Evolutionary conservation across 2,113 vertebrate genomes (phyloP).

Genomic region (Panthera uncia): DNA sequence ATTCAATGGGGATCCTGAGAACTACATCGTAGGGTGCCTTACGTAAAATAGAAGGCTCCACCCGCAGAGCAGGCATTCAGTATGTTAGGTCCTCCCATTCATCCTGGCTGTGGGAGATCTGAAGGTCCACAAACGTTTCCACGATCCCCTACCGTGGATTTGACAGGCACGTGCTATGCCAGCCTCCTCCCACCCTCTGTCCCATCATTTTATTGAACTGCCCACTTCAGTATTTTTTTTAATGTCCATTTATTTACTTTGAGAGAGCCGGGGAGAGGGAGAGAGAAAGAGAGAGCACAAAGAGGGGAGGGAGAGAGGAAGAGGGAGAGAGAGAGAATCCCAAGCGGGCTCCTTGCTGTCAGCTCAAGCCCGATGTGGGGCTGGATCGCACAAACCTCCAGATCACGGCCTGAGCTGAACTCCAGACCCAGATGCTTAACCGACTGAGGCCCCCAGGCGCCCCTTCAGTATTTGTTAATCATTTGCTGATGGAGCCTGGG

Average conservation of each 20-base stretch:
- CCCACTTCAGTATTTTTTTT: not conserved
- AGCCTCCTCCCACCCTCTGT: not conserved
- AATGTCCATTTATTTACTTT: no score
- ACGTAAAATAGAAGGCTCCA: not conserved
- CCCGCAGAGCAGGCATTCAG: rapidly evolving
- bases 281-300: no score
- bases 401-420: no score
- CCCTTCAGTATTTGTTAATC: not conserved
- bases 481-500: not conserved
- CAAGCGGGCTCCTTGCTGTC: no score
- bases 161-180: not conserved
- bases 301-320: no score
- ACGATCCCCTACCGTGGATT: not conserved
- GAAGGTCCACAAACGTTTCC: no score
- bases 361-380: no score
- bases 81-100: rapidly evolving
- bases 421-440: no score
- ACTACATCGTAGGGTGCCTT: rapidly evolving
- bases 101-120: not conserved
- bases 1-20: not conserved
- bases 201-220: not conserved
- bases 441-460: no score
- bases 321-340: no score
- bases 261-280: no score
- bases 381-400: no score